Evolutionary conservation across 2,797 vertebrate species (phyloP).

Genomic region (Sebastes matsubarae): DNA sequence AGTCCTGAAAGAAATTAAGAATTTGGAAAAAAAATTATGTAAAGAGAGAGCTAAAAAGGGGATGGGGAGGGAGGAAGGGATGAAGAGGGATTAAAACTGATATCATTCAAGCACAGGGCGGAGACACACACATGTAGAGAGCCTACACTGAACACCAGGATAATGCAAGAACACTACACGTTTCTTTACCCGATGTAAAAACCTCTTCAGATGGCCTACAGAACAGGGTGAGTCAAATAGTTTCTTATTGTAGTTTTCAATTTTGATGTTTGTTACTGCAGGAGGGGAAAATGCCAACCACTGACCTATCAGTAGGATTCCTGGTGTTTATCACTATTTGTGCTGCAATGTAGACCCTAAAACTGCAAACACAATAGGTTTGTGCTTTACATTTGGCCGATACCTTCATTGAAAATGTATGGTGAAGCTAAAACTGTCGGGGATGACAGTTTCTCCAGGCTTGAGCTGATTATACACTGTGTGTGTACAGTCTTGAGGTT

Average conservation of each 20-base stretch:
- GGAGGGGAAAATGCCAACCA: neutral
- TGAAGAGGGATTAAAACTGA: slow-evolving; percentile 56
- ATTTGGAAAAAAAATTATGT: neutral
- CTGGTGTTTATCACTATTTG: neutral
- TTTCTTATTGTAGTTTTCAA: neutral
- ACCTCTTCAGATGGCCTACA: neutral
- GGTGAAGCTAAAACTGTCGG: neutral
- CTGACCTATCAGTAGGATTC: too few species aligned
- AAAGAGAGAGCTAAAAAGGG: neutral
- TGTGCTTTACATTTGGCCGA: neutral
- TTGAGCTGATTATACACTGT: neutral
- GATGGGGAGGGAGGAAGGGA: slow-evolving; percentile 16
- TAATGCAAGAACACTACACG: neutral
- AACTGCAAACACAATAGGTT: neutral
- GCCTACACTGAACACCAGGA: neutral
- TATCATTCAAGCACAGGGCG: slow-evolving; percentile 25
- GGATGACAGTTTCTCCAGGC: neutral
- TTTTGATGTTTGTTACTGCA: neutral
- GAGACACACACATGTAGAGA: slow-evolving; percentile 8
- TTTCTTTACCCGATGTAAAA: neutral
- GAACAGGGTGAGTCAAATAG: slow-evolving; percentile 35
- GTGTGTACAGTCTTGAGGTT: neutral
- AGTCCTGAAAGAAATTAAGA: neutral
- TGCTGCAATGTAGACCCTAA: neutral
- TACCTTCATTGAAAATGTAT: neutral